Percentiles rank a stretch among this genome's conserved stretches.
Evolutionary conservation across 2,888 invertebrate genomes (phyloP).

Genomic region (Imbricaverruca yamaguchii): DNA sequence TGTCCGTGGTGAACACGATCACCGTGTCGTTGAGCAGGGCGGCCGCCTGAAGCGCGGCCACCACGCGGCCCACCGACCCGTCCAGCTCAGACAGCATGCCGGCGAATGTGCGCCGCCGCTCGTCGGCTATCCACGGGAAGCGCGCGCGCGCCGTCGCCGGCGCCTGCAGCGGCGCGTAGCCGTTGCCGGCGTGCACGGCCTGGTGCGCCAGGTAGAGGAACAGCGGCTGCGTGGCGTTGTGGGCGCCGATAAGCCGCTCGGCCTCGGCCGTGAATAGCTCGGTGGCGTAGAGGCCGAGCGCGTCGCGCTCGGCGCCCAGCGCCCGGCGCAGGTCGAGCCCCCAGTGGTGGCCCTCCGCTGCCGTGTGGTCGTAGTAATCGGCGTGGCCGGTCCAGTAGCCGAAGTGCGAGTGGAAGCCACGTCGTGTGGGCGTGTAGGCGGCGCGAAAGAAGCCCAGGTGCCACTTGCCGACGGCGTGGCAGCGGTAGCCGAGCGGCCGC

Average conservation of each 20-base stretch:
- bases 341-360: conserved; percentile 58
- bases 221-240: conserved; percentile 60
- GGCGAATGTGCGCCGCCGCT: conserved; percentile 43
- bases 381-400: conserved; percentile 85
- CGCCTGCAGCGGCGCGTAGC: conserved; percentile 71
- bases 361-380: conserved; percentile 82
- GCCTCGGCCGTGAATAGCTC: conserved; percentile 73
- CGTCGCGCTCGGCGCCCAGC: conserved; percentile 78
- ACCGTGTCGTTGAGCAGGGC: conserved; percentile 71
- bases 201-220: conserved; percentile 82
- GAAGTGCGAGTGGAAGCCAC: conserved; percentile 73
- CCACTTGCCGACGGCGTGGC: conserved; percentile 80
- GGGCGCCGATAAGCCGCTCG: conserved; percentile 58
- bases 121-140: conserved; percentile 60
- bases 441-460: conserved; percentile 66
- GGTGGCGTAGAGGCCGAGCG: conserved; percentile 60
- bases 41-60: conserved; percentile 56
- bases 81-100: conserved; percentile 51
- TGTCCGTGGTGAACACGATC: conserved; percentile 78
- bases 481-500: conserved; percentile 65
- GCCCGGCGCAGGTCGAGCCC: conserved; percentile 80
- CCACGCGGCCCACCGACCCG: conserved; percentile 69
- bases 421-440: conserved; percentile 62
- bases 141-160: conserved; percentile 59
- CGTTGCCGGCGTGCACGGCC: conserved; percentile 82